These are phyloP conservation scores for Margarornis squamiger DNA, from an alignment of 2,797 vertebrate genomes.

Conservation along the genomic window DNA sequence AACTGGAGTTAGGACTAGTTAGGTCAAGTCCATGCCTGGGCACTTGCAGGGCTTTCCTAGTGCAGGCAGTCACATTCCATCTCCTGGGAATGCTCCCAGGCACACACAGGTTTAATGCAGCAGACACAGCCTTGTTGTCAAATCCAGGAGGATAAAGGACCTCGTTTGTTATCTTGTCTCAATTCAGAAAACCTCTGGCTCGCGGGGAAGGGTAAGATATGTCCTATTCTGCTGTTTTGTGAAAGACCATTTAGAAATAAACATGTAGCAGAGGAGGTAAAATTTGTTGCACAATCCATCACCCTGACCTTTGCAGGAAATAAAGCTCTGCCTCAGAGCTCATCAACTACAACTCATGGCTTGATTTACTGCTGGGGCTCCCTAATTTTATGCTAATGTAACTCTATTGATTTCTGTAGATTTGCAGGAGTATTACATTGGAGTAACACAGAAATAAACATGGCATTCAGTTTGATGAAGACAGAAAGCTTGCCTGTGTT, in stretches of 20 bases:
- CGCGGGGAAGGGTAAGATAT: not conserved
- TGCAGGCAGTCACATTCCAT: not conserved
- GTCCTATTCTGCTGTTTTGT: not conserved
- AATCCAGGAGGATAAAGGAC: not conserved
- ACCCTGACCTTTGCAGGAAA: constrained; percentile 26
- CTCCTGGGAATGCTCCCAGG: not conserved
- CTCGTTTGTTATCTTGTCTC: not conserved
- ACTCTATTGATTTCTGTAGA: constrained; percentile 42
- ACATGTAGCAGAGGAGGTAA: not conserved
- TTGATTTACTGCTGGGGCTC: constrained; percentile 2
- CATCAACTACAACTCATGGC: not conserved
- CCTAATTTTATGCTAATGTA: constrained; percentile 7
- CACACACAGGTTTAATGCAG: fast-evolving
- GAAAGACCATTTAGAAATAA: not conserved
- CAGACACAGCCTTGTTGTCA: not conserved
- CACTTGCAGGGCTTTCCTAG: not conserved
- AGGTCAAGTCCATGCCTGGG: not conserved
- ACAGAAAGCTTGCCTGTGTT: not conserved
- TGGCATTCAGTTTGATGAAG: not conserved
- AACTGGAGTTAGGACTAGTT: not conserved
- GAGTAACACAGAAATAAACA: not conserved
- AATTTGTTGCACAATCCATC: not conserved
- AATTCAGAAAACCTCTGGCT: not conserved
- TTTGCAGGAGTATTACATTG: not conserved
- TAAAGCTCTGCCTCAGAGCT: not conserved